Conservation (phyloP, 2,113 vertebrate genomes). For the Syrrhaptes paradoxus region DNA sequence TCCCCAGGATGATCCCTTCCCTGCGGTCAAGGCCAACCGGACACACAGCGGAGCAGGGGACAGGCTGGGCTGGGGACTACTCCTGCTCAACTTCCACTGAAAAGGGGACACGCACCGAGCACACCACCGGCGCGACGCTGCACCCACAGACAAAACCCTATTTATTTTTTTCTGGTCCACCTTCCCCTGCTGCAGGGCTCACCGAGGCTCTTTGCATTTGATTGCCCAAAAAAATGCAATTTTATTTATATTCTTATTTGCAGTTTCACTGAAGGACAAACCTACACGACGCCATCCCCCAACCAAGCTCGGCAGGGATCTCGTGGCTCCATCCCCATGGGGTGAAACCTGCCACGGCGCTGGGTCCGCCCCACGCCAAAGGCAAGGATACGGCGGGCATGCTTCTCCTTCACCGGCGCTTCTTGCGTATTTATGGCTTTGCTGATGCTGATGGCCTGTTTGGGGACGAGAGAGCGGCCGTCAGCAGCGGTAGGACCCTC, state of each 20-base stretch:
- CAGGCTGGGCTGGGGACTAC: not conserved
- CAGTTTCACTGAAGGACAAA: not conserved
- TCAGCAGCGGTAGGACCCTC: not conserved
- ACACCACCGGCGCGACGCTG: accelerated
- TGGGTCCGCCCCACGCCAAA: accelerated
- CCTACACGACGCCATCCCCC: accelerated
- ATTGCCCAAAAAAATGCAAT: not conserved
- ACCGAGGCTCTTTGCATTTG: accelerated
- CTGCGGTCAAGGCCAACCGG: conserved; percentile 71
- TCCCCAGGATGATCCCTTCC: conserved; percentile 94
- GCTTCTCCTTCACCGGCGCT: conserved; percentile 95
- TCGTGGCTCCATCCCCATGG: accelerated
- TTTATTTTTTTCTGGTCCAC: not conserved
- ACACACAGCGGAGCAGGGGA: not conserved
- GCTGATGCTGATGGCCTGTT: conserved; percentile 94
- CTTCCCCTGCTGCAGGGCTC: not conserved
- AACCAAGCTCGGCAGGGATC: accelerated
- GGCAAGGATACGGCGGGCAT: conserved; percentile 94
- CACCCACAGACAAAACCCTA: not conserved
- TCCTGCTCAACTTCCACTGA: not conserved
- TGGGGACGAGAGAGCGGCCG: not conserved
- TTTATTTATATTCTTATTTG: not conserved
- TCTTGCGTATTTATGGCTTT: conserved; percentile 95
- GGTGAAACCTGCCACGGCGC: not conserved
- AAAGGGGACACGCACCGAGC: accelerated